Evolutionary conservation across 2,888 invertebrate species (phyloP).

Genomic region (Xestia rhomboidea): DNA sequence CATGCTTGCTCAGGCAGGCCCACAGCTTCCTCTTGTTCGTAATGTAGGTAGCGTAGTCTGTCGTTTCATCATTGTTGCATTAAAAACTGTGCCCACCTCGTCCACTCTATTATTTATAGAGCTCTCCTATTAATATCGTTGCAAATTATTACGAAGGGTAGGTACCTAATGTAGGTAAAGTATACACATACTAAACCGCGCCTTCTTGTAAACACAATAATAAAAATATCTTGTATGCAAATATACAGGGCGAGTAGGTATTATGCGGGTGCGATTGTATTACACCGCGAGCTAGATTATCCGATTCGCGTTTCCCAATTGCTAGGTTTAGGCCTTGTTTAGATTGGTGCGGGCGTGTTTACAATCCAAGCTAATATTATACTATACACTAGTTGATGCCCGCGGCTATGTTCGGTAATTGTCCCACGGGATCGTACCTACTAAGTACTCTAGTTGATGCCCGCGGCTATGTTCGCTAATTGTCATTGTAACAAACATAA

Average conservation of each 20-base stretch:
- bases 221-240: constrained; percentile 22
- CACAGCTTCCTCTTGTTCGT: neutral
- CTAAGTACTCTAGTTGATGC: neutral
- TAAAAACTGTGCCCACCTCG: neutral
- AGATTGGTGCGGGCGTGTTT: neutral
- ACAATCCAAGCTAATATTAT: neutral
- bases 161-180: neutral
- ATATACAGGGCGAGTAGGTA: neutral
- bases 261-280: constrained; percentile 22
- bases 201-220: constrained; percentile 10
- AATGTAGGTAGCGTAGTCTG: neutral
- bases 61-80: neutral
- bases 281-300: constrained; percentile 51
- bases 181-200: neutral
- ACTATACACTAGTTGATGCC: neutral
- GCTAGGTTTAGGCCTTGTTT: constrained; percentile 6
- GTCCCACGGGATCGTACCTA: too few species aligned
- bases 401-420: neutral
- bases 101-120: neutral
- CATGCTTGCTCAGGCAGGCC: neutral
- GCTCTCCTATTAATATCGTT: constrained; percentile 5
- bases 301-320: constrained; percentile 25
- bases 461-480: neutral
- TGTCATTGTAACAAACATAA: too few species aligned
- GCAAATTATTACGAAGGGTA: neutral